Percentiles rank a stretch among this genome's conserved stretches.
Evolutionary conservation across 2,888 invertebrate genomes (phyloP).

Genomic region (Aquatica leii): DNA sequence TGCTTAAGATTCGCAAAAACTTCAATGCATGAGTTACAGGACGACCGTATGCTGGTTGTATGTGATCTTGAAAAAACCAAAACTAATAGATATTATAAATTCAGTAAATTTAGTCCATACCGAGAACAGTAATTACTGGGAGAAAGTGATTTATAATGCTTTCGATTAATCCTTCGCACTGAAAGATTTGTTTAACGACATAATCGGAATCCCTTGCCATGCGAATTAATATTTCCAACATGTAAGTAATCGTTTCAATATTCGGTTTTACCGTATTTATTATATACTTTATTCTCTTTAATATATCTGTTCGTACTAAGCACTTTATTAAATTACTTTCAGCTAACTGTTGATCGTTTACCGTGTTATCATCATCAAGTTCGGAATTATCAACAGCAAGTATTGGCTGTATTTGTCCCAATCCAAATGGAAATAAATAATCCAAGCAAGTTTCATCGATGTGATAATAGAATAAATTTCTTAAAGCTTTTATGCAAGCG

Average conservation of each 20-base stretch:
- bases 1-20: conserved; percentile 74
- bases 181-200: conserved; percentile 69
- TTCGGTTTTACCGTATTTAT: conserved; percentile 74
- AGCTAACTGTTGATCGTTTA: conserved; percentile 87
- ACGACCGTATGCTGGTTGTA: conserved; percentile 66
- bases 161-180: conserved; percentile 71
- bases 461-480: conserved; percentile 77
- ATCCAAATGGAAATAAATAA: conserved; percentile 71
- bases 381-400: conserved; percentile 58
- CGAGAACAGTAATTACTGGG: conserved; percentile 54
- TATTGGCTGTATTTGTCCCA: conserved; percentile 70
- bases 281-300: conserved; percentile 72
- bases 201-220: conserved; percentile 79
- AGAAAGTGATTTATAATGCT: conserved; percentile 68
- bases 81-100: not conserved
- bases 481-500: conserved; percentile 78
- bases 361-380: conserved; percentile 66
- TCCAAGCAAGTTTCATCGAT: conserved; percentile 82
- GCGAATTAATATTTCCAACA: conserved; percentile 81
- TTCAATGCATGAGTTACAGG: conserved; percentile 77
- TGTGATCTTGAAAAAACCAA: conserved; percentile 35
- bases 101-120: conserved; percentile 35
- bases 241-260: conserved; percentile 75
- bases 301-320: conserved; percentile 76
- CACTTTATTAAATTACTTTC: conserved; percentile 83